Conservation (phyloP, 1,140 invertebrate species). For the Temnothorax longispinosus region DNA sequence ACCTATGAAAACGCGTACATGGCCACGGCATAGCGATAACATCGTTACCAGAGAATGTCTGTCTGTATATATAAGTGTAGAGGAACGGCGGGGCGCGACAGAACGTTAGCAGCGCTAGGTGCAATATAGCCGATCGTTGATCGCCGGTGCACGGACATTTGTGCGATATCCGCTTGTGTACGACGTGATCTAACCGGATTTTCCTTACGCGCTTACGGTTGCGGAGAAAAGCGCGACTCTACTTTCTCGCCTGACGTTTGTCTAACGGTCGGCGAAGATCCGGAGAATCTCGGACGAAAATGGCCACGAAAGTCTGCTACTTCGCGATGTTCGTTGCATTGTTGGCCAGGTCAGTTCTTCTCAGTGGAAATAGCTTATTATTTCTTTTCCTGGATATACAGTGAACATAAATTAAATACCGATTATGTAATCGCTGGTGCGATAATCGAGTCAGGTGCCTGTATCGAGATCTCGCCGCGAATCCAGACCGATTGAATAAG, state of each 20-base stretch:
- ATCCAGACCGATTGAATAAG: not conserved
- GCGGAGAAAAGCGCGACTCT: too few species aligned
- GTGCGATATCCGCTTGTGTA: not conserved
- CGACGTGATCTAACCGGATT: not conserved
- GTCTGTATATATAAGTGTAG: slow-evolving; percentile 32
- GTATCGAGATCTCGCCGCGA: too few species aligned
- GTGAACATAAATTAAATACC: not conserved
- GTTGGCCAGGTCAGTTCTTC: slow-evolving; percentile 32
- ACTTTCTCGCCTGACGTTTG: not conserved
- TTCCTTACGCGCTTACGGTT: not conserved
- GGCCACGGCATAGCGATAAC: slow-evolving; percentile 13
- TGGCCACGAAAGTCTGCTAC: not conserved
- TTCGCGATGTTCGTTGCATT: not conserved
- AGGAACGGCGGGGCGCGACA: not conserved
- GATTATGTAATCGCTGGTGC: not conserved
- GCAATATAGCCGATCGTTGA: not conserved
- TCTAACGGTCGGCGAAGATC: not conserved
- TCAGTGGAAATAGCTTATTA: not conserved
- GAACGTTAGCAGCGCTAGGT: slow-evolving; percentile 16
- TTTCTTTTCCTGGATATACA: not conserved
- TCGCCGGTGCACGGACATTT: not conserved
- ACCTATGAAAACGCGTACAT: not conserved
- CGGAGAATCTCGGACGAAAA: not conserved
- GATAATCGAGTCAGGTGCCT: not conserved
- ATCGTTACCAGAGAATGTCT: slow-evolving; percentile 10